A percentile compares a stretch with the other conserved stretches of the same genome.
Evolutionary conservation across 2,113 vertebrate genomes (phyloP).

Genomic region (Capreolus pygargus): DNA sequence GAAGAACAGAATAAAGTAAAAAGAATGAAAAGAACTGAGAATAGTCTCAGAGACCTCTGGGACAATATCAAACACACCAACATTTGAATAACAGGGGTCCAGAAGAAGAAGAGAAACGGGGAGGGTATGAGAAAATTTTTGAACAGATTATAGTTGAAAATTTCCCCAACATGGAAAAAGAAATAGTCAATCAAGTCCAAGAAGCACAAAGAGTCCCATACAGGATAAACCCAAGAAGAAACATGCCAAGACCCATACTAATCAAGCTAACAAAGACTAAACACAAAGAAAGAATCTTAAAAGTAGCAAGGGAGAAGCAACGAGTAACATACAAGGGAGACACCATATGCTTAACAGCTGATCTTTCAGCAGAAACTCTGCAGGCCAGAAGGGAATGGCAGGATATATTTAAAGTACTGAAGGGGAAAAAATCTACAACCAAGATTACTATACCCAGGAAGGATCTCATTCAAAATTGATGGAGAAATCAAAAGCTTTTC

Average conservation of each 20-base stretch:
- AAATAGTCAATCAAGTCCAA: background rate
- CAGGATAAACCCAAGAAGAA: background rate
- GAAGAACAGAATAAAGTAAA: background rate
- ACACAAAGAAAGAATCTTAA: background rate
- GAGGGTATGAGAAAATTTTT: background rate
- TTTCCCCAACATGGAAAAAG: background rate
- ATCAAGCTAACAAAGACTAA: background rate
- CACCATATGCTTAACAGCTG: background rate
- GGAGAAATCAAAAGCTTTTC: background rate
- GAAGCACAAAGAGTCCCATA: background rate
- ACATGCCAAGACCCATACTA: background rate
- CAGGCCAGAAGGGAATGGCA: background rate
- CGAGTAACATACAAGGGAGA: background rate
- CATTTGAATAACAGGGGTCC: background rate
- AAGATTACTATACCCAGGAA: background rate
- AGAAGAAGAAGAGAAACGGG: background rate
- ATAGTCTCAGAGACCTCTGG: background rate
- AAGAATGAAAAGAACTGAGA: background rate
- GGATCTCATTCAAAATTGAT: background rate
- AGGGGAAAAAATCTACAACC: background rate
- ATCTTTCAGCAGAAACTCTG: background rate
- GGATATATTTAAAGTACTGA: background rate
- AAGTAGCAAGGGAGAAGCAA: background rate
- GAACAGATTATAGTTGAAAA: background rate
- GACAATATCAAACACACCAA: background rate